Evolutionary conservation across 2,888 invertebrate genomes (phyloP), one percentile per base, ranked within the genome.

Genomic region (Protodeltote pygarga): DNA sequence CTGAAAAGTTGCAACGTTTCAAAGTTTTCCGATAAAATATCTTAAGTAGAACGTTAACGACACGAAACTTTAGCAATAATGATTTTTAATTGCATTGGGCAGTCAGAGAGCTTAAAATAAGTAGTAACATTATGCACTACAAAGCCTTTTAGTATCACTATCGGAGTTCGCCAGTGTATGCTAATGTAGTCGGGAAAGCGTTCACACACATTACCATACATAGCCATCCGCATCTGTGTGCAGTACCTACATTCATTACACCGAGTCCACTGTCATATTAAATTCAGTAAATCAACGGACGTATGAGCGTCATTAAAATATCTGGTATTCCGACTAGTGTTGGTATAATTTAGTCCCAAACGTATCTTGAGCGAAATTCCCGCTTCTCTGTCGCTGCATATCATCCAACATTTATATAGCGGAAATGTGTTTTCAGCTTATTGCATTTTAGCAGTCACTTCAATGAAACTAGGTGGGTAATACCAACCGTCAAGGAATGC

Each of bases 381-480:
- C 15, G 27, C 21, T 23, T 37, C 20, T 50, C 20, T 11, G n/a
- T 25, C 28, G 23, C 17, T 35, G 17, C 24, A 27, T 5, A 19
- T 14, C 23, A 38, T 34, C 32, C 20, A 28, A 31, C 14, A 19
- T 48, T 28, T 25, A 29, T 35, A 24, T 1, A 20, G 13, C 11
- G 5, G 29, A 35, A 48, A 48, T 65, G 44, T 38, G 46, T 45
- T 62, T 41, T 46, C 37, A 33, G 39, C 28, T 47, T 44, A 47
- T 54, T 35, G 96, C 61, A 49, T 53, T 37, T 37, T 93, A 93
- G 24, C 17, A 37, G 47, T 62, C 55, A 41, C 29, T 1, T 37
- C 47, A 46, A 61, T 61, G 85, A 95, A 62, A 33, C 46, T 31
- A 34, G 16, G 39, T 62, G 20, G 54, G 27, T 47, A 27, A 44